phyloP scores from a whole-genome alignment of 2,888 invertebrate genomes.

The Sycophila texana region DNA sequence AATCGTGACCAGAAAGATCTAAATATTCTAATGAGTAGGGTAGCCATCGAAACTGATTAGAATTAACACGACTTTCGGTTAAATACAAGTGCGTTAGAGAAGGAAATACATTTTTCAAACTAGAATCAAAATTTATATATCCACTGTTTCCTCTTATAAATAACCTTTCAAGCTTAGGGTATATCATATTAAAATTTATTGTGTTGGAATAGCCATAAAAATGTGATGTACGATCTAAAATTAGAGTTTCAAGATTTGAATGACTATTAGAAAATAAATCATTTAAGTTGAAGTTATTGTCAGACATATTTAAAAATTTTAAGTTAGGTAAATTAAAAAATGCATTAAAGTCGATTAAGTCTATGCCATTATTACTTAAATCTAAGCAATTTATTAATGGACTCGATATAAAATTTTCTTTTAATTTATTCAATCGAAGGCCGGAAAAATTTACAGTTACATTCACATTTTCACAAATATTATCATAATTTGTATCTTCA shows the following conservation, averaged over 20 bases:
- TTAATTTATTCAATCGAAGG: slow-evolving; percentile 1
- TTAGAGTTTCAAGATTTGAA: slow-evolving; percentile 27
- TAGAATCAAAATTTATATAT: neutral
- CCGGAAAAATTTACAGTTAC: slow-evolving; percentile 16
- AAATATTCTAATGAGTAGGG: slow-evolving; percentile 28
- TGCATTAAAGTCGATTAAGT: neutral
- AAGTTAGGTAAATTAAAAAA: slow-evolving; percentile 39
- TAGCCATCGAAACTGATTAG: slow-evolving; percentile 25
- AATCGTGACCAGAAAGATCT: slow-evolving; percentile 21
- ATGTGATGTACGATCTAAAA: slow-evolving; percentile 1
- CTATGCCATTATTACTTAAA: neutral
- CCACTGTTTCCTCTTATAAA: neutral
- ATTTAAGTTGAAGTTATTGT: neutral
- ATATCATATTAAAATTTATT: neutral
- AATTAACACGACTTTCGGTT: neutral
- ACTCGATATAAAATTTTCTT: slow-evolving; percentile 26
- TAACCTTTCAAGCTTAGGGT: slow-evolving; percentile 20
- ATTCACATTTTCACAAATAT: slow-evolving; percentile 6
- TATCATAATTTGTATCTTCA: slow-evolving; percentile 5
- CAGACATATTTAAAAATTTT: slow-evolving; percentile 34
- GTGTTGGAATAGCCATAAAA: fast-evolving
- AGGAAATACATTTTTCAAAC: neutral
- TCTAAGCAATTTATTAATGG: slow-evolving; percentile 30
- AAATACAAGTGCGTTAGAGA: slow-evolving; percentile 34
- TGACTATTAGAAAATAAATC: slow-evolving; percentile 10